phyloP scores from a whole-genome alignment of 1,140 invertebrate genomes.

The Parasteatoda tepidariorum region DNA sequence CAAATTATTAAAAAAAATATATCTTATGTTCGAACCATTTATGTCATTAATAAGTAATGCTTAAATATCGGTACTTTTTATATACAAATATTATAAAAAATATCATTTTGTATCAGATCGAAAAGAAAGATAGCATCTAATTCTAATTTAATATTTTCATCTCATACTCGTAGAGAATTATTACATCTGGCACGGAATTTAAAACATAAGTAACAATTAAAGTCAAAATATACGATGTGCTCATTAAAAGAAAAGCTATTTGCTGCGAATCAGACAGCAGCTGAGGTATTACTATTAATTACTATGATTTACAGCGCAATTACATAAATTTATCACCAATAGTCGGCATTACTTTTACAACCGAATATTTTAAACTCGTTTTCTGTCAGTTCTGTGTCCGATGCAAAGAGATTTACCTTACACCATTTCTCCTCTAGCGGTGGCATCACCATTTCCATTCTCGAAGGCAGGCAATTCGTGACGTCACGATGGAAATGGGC shows the following conservation, averaged over 20 bases:
- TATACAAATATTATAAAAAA: no score
- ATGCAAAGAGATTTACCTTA: neutral
- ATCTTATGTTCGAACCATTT: no score
- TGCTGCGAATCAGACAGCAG: conserved; percentile 14
- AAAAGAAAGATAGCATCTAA: no score
- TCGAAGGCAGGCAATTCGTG: conserved; percentile 50
- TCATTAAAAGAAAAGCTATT: conserved; percentile 20
- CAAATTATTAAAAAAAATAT: no score
- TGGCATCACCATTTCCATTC: conserved; percentile 28
- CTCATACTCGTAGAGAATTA: no score
- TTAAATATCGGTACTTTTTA: no score
- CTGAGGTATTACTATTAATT: conserved; percentile 34
- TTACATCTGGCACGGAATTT: no score
- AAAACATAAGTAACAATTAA: neutral
- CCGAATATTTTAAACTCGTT: conserved; percentile 5
- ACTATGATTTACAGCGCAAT: conserved; percentile 33
- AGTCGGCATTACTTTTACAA: neutral
- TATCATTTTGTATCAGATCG: no score
- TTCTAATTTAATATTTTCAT: no score
- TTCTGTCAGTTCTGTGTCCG: neutral
- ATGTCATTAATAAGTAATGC: no score
- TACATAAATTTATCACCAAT: conserved; percentile 31
- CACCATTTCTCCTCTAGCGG: neutral
- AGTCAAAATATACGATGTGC: neutral
- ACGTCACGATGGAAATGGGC: conserved; percentile 31